Evolutionary conservation across 2,797 vertebrate genomes (phyloP), one percentile per base, ranked within the genome.

Genomic region (Ceryle rudis): DNA sequence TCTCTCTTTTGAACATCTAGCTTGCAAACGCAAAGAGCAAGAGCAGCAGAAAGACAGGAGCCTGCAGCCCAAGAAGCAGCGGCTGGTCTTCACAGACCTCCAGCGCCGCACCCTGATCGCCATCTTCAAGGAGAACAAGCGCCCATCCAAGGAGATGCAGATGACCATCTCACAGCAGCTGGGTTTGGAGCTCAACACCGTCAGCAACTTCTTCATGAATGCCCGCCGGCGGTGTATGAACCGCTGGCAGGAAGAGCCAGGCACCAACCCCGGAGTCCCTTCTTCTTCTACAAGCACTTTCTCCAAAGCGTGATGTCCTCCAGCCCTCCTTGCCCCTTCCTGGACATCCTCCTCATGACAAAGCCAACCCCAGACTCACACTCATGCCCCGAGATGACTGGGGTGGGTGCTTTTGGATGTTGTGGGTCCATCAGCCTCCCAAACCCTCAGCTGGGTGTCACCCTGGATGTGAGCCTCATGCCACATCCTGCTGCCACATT

Each of bases 181-280:
- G 41, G 99, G 99, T 96, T 97, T 99, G 97, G 99, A 99, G 98
- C 99, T 99, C 97, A 99, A 97, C 98, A 99, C 99, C 5, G 99
- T 99, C 98, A 99, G 99, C 99, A 99, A 99, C 97, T 99, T 99
- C 99, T 99, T 99, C 98, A 99, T 99, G 99, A 99, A 99, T 7
- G 99, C 99, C 23, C 99, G 99, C 37, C 99, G 99, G 94, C 98
- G 99, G 89, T 99, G 99, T 79, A 99, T 99, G 97, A 99, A 99
- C 98, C 99, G 99, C 97, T 99, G 99, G 99, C 98, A 99, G 22
- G 99, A 99, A 62, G 99, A 99, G 96, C 99, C 99, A 0, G 98
- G 98, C 19, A 67, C 98, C 91, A 98, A 99, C 93, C 98, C 99
- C 1, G 99, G 99, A 54, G 99, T 99, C 95, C 98, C 99, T 19